These are phyloP conservation scores for Tachina lurida DNA, from an alignment of 2,888 invertebrate genomes.

Conservation along the genomic window DNA sequence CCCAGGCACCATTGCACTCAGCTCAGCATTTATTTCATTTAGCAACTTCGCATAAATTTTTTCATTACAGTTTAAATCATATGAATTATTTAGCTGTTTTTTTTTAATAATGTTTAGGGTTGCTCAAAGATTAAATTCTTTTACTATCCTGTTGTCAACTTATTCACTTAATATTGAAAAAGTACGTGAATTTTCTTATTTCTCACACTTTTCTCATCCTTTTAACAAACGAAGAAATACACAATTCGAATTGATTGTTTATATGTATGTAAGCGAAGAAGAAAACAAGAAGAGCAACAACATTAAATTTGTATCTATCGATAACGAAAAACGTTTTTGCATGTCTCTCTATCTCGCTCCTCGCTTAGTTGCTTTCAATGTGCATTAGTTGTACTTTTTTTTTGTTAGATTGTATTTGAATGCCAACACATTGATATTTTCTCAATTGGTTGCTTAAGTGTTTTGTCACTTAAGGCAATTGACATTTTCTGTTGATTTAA, in stretches of 20 bases:
- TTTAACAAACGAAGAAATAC: background rate
- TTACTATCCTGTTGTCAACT: background rate
- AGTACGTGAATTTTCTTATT: constrained; percentile 53
- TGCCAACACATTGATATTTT: constrained; percentile 39
- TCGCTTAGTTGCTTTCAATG: constrained; percentile 4
- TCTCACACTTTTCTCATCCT: constrained; percentile 38
- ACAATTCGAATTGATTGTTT: constrained; percentile 15
- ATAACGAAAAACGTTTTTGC: background rate
- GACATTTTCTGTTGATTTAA: constrained; percentile 70
- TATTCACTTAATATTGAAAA: constrained; percentile 45
- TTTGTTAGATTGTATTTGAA: constrained; percentile 14
- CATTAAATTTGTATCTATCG: constrained; percentile 24
- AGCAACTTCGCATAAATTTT: no score
- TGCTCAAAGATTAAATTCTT: background rate
- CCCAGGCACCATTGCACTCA: no score
- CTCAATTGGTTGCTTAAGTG: constrained; percentile 63
- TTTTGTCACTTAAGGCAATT: constrained; percentile 70
- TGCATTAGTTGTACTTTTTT: constrained; percentile 4
- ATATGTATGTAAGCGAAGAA: constrained; percentile 17
- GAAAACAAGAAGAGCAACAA: constrained; percentile 5
- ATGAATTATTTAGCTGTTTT: no score
- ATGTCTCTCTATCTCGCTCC: background rate
- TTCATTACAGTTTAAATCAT: no score
- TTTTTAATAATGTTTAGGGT: no score
- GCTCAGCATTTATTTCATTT: no score